Base-by-base conservation (phyloP, 2,113 vertebrate species). In the Hypanus sabinus region DNA sequence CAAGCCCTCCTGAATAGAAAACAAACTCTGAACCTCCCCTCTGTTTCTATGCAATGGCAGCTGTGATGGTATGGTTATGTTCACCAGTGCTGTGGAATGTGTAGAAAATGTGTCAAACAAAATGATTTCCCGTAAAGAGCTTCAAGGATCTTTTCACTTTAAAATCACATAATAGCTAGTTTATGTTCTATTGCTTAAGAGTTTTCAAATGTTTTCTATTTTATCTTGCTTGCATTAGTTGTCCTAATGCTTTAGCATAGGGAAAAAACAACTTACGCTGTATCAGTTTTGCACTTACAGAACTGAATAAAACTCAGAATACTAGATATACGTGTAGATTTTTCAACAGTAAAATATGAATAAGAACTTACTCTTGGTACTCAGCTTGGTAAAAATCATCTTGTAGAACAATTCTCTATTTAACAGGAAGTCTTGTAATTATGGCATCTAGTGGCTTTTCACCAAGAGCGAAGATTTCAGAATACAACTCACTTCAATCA, bases 21-120 rank as follows among this genome's bases (percentile, higher is more conserved):
- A 36, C 33, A 20, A 68, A 33, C 71, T n/a, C 90, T 92, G 62
- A 92, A 14, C 68, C 24, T 71, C 22, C 3, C 70, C 65, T 70
- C 68, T 92, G 68, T 65, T n/a, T 38, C 90, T 38, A 33, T 38
- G 33, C 33, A 38, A 65, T 73, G 57, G 57, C 83, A 92, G 68
- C 90, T 92, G 90, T 18, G 65, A 36, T 68, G 65, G n/a, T 92
- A 92, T 70, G 33, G 90, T 46, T 92, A 68, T 73, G 33, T 70
- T 71, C 46, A 65, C 68, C 90, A 92, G 68, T 46, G n/a, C 90
- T 92, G 33, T 71, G 65, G 90, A 92, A 92, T 92, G 90, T 73
- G 18, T 18, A 22, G 68, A 92, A 65, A 71, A 71, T 92, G 90
- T 46, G 90, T 65, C 90, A 92, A 92, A 92, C n/a, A 92, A 92